Percentiles rank a stretch among this genome's conserved stretches.
Evolutionary conservation across 2,113 vertebrate genomes (phyloP).

Genomic region (Scytalopus superciliaris): DNA sequence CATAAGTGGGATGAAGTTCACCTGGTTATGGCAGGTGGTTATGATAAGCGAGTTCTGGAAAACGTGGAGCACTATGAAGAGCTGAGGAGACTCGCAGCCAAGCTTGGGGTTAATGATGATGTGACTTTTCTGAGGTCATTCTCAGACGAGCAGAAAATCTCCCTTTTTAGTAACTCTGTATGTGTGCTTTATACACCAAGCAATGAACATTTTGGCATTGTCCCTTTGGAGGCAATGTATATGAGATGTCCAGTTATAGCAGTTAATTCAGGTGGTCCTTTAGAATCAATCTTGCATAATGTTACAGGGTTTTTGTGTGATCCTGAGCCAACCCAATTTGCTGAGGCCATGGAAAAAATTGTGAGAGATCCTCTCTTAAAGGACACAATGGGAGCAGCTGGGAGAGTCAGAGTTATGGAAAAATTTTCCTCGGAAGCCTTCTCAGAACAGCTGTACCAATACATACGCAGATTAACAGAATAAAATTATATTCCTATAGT

Average conservation of each 20-base stretch:
- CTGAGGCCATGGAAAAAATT: conserved; percentile 88
- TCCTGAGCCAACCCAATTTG: conserved; percentile 82
- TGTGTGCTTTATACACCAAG: conserved; percentile 96
- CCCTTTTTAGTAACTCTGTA: conserved; percentile 77
- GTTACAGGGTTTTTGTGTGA: conserved; percentile 91
- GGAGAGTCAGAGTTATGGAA: conserved; percentile 83
- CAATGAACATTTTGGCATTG: conserved; percentile 96
- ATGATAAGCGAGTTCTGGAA: conserved; percentile 88
- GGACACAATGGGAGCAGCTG: conserved; percentile 87
- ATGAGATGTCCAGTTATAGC: conserved; percentile 91
- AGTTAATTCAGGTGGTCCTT: conserved; percentile 91
- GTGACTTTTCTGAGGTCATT: conserved; percentile 92
- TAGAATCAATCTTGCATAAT: conserved; percentile 86
- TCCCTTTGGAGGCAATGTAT: conserved; percentile 97
- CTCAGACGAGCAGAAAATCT: conserved; percentile 88
- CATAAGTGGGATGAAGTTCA: conserved; percentile 81
- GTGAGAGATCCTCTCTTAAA: conserved; percentile 83
- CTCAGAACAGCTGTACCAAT: conserved; percentile 84
- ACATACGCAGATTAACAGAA: conserved; percentile 79
- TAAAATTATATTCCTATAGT: conserved; percentile 37
- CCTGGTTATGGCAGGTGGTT: conserved; percentile 92
- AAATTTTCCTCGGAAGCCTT: conserved; percentile 92
- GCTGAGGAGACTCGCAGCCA: conserved; percentile 75
- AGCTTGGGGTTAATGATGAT: conserved; percentile 71
- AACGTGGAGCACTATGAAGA: conserved; percentile 91